These are phyloP conservation scores for Zosterops lateralis DNA, from an alignment of 2,113 vertebrate genomes.

Conservation along the genomic window DNA sequence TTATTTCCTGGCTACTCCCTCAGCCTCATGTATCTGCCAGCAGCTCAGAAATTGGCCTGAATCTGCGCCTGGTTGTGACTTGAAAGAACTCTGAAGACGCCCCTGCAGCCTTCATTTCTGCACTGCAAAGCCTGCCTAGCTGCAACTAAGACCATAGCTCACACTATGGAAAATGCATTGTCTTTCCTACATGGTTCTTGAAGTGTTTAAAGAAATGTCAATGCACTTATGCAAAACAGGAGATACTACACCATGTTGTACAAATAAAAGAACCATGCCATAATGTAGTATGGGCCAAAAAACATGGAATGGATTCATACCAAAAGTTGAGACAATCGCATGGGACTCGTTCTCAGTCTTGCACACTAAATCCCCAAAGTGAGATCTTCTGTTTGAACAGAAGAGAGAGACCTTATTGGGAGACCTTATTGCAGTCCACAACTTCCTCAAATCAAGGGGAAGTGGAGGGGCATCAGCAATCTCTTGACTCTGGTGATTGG, in stretches of 20 bases:
- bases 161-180: neutral
- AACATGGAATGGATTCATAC: neutral
- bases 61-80: neutral
- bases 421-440: neutral
- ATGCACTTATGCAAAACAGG: neutral
- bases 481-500: neutral
- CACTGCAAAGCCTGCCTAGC: neutral
- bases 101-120: neutral
- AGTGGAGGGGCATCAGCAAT: neutral
- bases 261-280: neutral
- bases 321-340: accelerated
- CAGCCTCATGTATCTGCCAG: neutral
- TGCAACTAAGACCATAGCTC: neutral
- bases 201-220: neutral
- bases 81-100: neutral
- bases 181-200: neutral
- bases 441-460: neutral
- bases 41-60: neutral
- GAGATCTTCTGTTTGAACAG: neutral
- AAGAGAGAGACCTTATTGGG: no score
- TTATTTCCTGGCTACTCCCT: neutral
- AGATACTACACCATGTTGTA: neutral
- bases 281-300: neutral
- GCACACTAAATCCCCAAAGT: neutral
- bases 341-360: neutral